Evolutionary conservation across 1,140 invertebrate species (phyloP).

Genomic region (Uloborus diversus): DNA sequence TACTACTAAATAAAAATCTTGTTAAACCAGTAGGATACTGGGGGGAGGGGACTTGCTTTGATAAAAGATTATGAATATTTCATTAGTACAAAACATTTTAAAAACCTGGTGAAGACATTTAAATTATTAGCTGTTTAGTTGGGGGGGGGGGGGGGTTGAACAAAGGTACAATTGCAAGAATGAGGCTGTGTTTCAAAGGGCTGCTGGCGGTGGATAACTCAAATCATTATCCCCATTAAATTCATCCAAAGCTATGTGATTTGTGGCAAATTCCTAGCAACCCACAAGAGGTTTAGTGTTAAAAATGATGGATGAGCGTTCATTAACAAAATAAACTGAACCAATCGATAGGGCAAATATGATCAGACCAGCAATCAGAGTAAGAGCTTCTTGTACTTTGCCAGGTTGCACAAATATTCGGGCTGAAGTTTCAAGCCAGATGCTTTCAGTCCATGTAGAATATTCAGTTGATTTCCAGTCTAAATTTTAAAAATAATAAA

Average conservation of each 20-base stretch:
- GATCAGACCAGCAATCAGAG: conserved; percentile 73
- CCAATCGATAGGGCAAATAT: conserved; percentile 74
- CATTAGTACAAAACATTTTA: neutral
- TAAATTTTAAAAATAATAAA: conserved; percentile 70
- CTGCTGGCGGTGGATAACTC: conserved; percentile 20
- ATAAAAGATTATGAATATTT: too few species aligned
- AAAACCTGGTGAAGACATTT: neutral
- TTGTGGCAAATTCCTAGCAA: conserved; percentile 58
- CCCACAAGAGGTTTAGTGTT: conserved; percentile 37
- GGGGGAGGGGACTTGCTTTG: too few species aligned
- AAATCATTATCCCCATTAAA: conserved; percentile 17
- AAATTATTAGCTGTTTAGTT: neutral
- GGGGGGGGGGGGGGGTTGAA: too few species aligned
- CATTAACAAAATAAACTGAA: conserved; percentile 76
- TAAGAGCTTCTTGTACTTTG: conserved; percentile 73
- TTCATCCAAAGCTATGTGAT: conserved; percentile 58
- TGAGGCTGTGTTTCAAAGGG: conserved; percentile 22
- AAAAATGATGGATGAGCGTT: conserved; percentile 74
- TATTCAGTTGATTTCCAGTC: conserved; percentile 80
- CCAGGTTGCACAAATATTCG: conserved; percentile 83
- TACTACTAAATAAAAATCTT: too few species aligned
- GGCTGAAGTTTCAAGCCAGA: conserved; percentile 78
- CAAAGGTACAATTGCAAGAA: conserved; percentile 48
- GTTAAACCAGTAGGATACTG: too few species aligned
- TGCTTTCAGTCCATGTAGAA: conserved; percentile 92